phyloP scores from a whole-genome alignment of 2,113 vertebrate species.

The Pipra filicauda region DNA sequence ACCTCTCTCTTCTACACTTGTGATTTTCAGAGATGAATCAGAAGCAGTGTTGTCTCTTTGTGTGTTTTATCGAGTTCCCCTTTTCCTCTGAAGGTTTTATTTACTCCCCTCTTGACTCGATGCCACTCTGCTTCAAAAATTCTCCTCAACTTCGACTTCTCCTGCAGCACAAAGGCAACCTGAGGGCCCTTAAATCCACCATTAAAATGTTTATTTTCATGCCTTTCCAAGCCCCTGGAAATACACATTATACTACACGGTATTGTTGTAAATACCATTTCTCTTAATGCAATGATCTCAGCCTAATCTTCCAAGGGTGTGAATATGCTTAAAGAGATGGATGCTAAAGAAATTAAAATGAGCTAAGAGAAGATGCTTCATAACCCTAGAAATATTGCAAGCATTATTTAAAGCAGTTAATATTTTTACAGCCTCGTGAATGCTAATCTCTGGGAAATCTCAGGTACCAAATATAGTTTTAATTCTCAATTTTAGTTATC shows the following conservation, averaged over 20 bases:
- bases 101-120: background rate
- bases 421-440: constrained; percentile 59
- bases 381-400: constrained; percentile 41
- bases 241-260: background rate
- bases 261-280: constrained; percentile 41
- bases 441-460: constrained; percentile 53
- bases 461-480: constrained; percentile 64
- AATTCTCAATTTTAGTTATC: constrained; percentile 53
- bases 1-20: background rate
- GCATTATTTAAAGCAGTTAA: constrained; percentile 62
- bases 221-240: constrained; percentile 9
- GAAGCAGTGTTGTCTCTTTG: background rate
- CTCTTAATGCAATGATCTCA: constrained; percentile 13
- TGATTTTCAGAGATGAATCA: background rate
- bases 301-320: constrained; percentile 42
- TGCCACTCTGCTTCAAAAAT: background rate
- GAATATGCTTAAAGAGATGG: background rate
- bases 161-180: background rate
- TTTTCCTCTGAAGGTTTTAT: constrained; percentile 6
- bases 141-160: background rate
- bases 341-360: constrained; percentile 53
- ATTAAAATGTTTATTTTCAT: background rate
- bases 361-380: constrained; percentile 39
- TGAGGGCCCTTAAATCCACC: constrained; percentile 3
- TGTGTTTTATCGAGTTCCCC: background rate